Base-by-base conservation (phyloP, 1,140 invertebrate species). In the Macrosteles quadrilineatus region DNA sequence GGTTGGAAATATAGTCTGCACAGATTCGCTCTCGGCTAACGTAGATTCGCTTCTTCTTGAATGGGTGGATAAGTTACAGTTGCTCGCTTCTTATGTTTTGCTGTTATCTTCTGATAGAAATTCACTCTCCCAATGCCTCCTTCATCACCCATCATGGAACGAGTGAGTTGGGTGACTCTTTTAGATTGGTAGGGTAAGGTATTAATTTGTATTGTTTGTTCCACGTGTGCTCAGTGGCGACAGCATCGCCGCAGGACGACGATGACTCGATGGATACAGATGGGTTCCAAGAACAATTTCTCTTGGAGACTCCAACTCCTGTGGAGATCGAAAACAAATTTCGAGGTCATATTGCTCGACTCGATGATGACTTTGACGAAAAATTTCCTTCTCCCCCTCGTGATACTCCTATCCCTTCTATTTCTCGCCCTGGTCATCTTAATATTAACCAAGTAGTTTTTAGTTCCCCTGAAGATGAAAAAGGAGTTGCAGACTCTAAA, bases 211-310 rank as follows among this genome's bases (percentile, higher is more conserved):
- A 59, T 70, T 40, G 71, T 74, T 50, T 74, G 73, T 73, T 75
- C 63, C 72, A 73, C 74, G 68, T 65, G 47, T 50, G 72, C 71
- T 67, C 72, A 76, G 75, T 75, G 72, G 64, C 80, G 64, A 79
- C 78, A 3, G 80, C 80, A 64, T 83, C 82, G 55, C 80, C 82
- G 67, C 81, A 83, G 77, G 83, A 83, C 73, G 76, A 77, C 72
- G 83, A 83, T 75, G 83, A 83, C 72, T 83, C 83, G 29, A 74
- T 83, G 79, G 83, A 84, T 74, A 81, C 82, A 40, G 83, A 83
- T 73, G 82, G 82, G 70, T 83, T 83, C 74, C 80, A 83, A 77
- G 80, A 82, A 70, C 78, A 80, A 64, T 81, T 78, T 68, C 75
- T 80, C 23, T 71, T 82, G 70, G 81, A 82, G 75, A 82, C 81